Conservation (phyloP, 2,888 invertebrate species). For the Macaria notata region DNA sequence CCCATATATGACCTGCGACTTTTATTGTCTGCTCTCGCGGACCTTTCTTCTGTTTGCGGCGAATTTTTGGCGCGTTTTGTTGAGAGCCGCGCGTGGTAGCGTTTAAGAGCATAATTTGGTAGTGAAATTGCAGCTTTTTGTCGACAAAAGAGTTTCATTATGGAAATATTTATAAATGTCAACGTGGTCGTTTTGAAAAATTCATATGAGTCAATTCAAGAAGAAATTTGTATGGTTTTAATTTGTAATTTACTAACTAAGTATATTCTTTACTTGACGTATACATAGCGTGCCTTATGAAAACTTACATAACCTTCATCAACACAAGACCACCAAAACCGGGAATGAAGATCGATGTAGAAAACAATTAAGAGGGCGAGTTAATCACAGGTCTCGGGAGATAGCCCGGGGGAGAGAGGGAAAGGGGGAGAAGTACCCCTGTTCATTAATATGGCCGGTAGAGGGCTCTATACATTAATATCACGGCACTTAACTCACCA, state of each 20-base stretch:
- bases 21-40: slow-evolving; percentile 61
- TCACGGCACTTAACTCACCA: slow-evolving; percentile 62
- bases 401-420: slow-evolving; percentile 8
- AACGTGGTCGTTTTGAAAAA: not conserved
- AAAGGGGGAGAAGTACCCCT: too few species aligned
- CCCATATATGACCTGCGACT: slow-evolving; percentile 56
- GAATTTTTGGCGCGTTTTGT: slow-evolving; percentile 33
- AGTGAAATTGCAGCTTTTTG: slow-evolving; percentile 4
- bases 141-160: not conserved
- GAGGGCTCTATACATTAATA: slow-evolving; percentile 51
- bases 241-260: too few species aligned
- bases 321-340: not conserved
- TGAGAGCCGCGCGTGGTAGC: slow-evolving; percentile 11
- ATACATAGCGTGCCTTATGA: not conserved
- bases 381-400: slow-evolving; percentile 22
- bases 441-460: too few species aligned
- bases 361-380: slow-evolving; percentile 23
- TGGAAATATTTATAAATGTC: not conserved
- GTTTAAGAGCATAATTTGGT: slow-evolving; percentile 10
- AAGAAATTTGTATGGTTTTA: too few species aligned
- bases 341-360: slow-evolving; percentile 27
- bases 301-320: not conserved
- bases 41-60: slow-evolving; percentile 43
- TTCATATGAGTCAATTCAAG: too few species aligned
- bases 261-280: too few species aligned